These are phyloP conservation scores for Pterobdella sp. DNA, from an alignment of 2,888 invertebrate species.

Conservation along the genomic window DNA sequence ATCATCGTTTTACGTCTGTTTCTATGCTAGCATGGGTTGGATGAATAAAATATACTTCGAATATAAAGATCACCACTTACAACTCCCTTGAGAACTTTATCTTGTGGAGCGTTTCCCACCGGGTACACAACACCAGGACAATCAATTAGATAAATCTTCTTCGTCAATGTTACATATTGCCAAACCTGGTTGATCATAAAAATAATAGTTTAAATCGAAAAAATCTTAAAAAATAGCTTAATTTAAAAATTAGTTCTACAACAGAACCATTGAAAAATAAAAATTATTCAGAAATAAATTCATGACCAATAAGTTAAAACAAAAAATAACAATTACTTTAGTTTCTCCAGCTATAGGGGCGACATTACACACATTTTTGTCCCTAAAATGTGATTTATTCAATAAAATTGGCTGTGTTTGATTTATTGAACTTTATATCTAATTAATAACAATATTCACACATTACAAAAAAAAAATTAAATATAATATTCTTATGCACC, in stretches of 20 bases:
- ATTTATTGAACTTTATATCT: background rate
- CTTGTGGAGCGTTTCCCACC: conserved; percentile 75
- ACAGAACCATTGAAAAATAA: background rate
- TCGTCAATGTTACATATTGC: conserved; percentile 98
- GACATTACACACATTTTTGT: conserved; percentile 88
- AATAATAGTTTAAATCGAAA: background rate
- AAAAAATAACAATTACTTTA: conserved; percentile 48
- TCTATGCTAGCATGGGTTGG: too few species aligned
- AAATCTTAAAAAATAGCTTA: background rate
- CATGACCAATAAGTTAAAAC: background rate
- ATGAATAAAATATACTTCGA: background rate
- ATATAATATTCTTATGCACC: background rate
- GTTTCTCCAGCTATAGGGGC: conserved; percentile 89
- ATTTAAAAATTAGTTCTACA: background rate
- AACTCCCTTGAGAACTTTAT: conserved; percentile 91
- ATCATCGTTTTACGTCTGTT: too few species aligned
- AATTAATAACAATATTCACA: background rate
- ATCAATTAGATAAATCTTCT: conserved; percentile 89
- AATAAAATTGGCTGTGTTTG: background rate
- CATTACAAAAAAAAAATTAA: background rate
- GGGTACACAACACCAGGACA: conserved; percentile 98
- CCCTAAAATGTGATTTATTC: conserved; percentile 45
- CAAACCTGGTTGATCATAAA: conserved; percentile 61
- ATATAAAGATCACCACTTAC: conserved; percentile 53
- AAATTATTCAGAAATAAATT: conserved; percentile 4